Evolutionary conservation across 2,113 vertebrate genomes (phyloP), one percentile per base, ranked within the genome.

Genomic region (Onychostruthus taczanowskii): DNA sequence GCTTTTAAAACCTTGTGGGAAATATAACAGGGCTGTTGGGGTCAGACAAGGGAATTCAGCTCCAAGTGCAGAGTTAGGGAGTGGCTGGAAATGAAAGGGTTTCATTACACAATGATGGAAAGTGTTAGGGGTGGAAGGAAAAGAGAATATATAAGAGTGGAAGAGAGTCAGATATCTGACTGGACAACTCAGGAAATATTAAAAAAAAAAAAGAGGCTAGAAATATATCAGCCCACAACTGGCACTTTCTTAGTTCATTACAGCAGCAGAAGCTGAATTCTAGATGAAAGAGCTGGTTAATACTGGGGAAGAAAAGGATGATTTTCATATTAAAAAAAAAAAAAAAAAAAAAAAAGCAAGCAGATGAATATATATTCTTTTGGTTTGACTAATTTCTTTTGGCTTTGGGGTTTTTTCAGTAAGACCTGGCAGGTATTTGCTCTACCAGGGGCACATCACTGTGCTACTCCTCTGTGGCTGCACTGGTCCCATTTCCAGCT

Each of bases 261-360:
- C 41, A 95, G 90, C 87, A 97, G 81, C 77, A 80, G 94, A 90
- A 96, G 46, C 6, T 93, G 87, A 90, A 87, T 92, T 88, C 82
- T 73, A 84, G 84, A 76, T 53, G 76, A 74, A 83, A 84, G n/a
- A 88, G 41, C 56, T 92, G 56, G 68, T 44, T 93, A 39, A 68
- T 35, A 58, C 6, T 16, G 33, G 22, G 35, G 35, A 62, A 53
- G 22, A 94, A 88, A 43, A 76, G n/a, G n/a, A 84, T 92, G 58
- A 86, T 46, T 69, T 92, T 8, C 26, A 69, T 84, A 68, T 47
- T 3, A 16, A 49, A 28, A 37, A 31, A 50, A 22, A 26, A 18
- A 2, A 22, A 44, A 30, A 31, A 21, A 11, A 18, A 2, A 22
- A 44, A 30, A 31, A 21, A 11, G 22, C 13, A 89, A 33, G 41